These are phyloP conservation scores for Rugalucina vietnamica DNA, from an alignment of 2,888 invertebrate species.

Conservation along the genomic window DNA sequence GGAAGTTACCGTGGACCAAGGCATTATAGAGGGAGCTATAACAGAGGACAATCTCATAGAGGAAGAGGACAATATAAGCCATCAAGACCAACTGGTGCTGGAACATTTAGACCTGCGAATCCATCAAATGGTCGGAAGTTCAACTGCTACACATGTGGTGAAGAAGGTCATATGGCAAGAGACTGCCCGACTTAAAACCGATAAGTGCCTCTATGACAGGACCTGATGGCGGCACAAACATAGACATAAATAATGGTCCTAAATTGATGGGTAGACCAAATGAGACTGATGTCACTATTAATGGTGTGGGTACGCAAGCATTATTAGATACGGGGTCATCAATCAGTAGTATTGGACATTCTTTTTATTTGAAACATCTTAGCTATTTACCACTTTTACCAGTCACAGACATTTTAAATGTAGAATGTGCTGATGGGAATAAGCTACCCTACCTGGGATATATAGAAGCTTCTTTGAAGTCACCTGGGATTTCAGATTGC, in stretches of 20 bases:
- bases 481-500: neutral
- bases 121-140: neutral
- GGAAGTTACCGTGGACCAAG: neutral
- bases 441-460: conserved; percentile 37
- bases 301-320: conserved; percentile 6
- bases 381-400: neutral
- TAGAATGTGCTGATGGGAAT: conserved; percentile 47
- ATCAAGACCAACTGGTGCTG: neutral
- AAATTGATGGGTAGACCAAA: conserved; percentile 34
- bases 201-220: neutral
- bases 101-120: neutral
- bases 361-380: conserved; percentile 9
- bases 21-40: neutral
- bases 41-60: neutral
- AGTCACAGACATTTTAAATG: neutral
- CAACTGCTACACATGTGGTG: conserved; percentile 9
- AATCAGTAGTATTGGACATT: neutral
- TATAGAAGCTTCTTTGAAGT: neutral
- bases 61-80: neutral
- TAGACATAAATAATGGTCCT: neutral
- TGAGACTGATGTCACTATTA: conserved; percentile 1
- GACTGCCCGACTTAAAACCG: conserved; percentile 15
- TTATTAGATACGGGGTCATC: conserved; percentile 34
- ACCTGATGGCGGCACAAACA: neutral
- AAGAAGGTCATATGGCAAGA: conserved; percentile 15